Evolutionary conservation across 2,797 vertebrate species (phyloP).

Genomic region (Peromyscus aztecus): DNA sequence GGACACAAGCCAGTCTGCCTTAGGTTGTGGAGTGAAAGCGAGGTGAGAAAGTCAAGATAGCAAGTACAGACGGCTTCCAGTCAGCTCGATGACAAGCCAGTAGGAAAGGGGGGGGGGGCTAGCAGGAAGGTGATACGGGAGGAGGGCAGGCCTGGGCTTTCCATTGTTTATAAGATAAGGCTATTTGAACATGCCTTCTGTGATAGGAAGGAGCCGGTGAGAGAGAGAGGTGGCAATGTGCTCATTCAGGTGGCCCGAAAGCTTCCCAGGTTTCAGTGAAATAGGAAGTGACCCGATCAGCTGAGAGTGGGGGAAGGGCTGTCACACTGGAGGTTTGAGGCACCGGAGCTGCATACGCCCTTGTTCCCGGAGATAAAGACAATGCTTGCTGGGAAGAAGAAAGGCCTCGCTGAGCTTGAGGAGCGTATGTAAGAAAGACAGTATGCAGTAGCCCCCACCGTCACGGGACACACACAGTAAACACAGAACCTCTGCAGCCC

Average conservation of each 20-base stretch:
- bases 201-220: conserved; percentile 26
- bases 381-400: conserved; percentile 36
- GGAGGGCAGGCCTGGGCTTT: conserved; percentile 31
- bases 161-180: conserved; percentile 72
- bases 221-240: conserved; percentile 29
- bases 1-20: conserved; percentile 69
- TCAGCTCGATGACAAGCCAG: conserved; percentile 55
- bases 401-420: neutral
- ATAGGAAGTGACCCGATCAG: conserved; percentile 20
- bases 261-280: neutral
- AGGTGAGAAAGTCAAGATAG: conserved; percentile 72
- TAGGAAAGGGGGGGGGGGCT: conserved; percentile 32
- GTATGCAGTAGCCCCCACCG: neutral
- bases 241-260: neutral
- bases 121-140: conserved; percentile 56
- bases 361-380: neutral
- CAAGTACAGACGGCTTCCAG: conserved; percentile 55
- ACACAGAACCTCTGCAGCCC: neutral
- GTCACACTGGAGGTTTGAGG: neutral
- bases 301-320: neutral
- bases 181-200: conserved; percentile 40
- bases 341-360: neutral
- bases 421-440: neutral
- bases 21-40: conserved; percentile 34
- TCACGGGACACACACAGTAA: neutral